Evolutionary conservation across 2,797 vertebrate species (phyloP), one percentile per base, ranked within the genome.

Genomic region (Alcedo quadribrachys): DNA sequence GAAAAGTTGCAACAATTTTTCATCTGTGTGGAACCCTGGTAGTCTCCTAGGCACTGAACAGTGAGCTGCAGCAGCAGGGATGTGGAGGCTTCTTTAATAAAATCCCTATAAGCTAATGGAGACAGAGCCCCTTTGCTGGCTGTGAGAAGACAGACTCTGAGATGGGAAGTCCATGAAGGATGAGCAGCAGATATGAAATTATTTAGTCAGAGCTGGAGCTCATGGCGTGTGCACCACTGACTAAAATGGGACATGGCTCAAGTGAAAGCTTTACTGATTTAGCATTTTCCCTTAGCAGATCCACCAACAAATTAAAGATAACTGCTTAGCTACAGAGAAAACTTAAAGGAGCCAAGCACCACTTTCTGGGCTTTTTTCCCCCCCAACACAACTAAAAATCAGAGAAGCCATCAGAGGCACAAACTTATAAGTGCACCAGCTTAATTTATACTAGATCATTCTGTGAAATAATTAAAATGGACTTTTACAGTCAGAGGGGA

Each of bases 401-500:
- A 75, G 32, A 79, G 45, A 79, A 77, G 12, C 13, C 37, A 74
- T 54, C 22, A 37, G 57, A 88, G 55, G 15, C 35, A 84, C 7
- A 51, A 37, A 14, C 22, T 17, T 16, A 19, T 13, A 92, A 79
- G 13, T 67, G 4, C 15, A 65, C 9, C 12, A 43, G 27, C 25
- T 78, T 68, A 83, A 74, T 66, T 75, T 87, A 15, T 55, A 90
- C 65, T 24, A 87, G 33, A 2, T 51, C 19, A 24, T 71, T 83
- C 69, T 66, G 4, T 69, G 22, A 93, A 95, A 92, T 82, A 91
- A 87, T 83, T 91, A 81, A 91, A 95, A 83, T 30, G 17, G 50
- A 78, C 43, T 76, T 92, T 24, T 82, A 35, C 12, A 68, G 19
- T 83, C 73, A 71, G 28, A 85, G 4, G 66, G 37, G 65, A 51